Evolutionary conservation across 2,888 invertebrate genomes (phyloP), one percentile per base, ranked within the genome.

Genomic region (Seladonia tumulorum): DNA sequence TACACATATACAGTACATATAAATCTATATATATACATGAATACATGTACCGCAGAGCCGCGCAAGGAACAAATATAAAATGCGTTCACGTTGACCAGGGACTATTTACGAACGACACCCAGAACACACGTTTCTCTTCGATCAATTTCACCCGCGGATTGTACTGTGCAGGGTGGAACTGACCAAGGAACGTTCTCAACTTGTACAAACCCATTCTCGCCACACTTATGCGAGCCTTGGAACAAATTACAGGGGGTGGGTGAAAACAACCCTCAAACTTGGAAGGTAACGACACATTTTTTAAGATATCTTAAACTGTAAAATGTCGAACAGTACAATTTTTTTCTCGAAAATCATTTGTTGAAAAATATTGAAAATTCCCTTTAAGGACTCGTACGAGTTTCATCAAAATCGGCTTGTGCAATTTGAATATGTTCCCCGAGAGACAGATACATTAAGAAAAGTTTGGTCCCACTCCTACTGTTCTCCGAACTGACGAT

Each of bases 31-130:
- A 72, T 72, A 76, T 71, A 83, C 71, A 71, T 53, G 29, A 66
- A 73, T 74, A 42, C 77, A 83, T 73, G 68, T 66, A 73, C 85
- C 60, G 76, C 66, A 39, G 80, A 60, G 53, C 25, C 79, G 76
- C 73, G 73, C 73, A 68, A 70, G 60, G 47, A 77, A 85, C 53
- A 73, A 47, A 74, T 80, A 77, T 74, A n/a, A 83, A 57, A 77
- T 70, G 83, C 83, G 83, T 85, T 86, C 74, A 39, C 76, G 77
- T 85, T 85, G 63, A 80, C 77, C 85, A 77, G 85, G 85, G 85
- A 81, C 84, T 84, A 63, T 75, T 77, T 60, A 42, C 49, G 45
- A 53, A 53, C 47, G 60, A 83, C 60, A 79, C 60, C 47, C 63
- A 49, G 49, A 49, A 63, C 29, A 29, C 71, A 35, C 14, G 70